Percentiles rank a stretch among this genome's conserved stretches.
Conservation (phyloP, 30 jellyfish, hydroid and myxozoan species). For the Pelagia noctiluca region DNA sequence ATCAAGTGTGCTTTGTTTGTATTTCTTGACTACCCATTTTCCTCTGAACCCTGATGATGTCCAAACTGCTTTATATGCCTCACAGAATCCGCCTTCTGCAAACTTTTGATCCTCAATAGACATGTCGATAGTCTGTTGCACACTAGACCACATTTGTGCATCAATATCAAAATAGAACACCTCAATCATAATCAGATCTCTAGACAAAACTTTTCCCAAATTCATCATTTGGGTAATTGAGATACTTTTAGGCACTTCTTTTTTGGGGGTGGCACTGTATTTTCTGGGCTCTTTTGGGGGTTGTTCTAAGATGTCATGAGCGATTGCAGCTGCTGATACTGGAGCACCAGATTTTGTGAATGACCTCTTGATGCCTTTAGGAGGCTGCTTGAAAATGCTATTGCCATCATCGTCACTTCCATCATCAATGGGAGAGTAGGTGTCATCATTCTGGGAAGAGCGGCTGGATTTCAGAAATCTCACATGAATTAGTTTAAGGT, state of each 20-base stretch:
- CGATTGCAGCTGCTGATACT: constrained; percentile 37
- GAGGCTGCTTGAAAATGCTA: constrained; percentile 6
- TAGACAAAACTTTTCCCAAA: constrained; percentile 21
- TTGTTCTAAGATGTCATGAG: constrained; percentile 9
- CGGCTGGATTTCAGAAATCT: constrained; percentile 12
- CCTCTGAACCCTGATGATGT: too few species aligned
- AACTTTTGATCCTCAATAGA: too few species aligned
- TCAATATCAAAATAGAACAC: constrained; percentile 6
- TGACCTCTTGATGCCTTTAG: constrained; percentile 3
- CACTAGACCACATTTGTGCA: constrained; percentile 19
- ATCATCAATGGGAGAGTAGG: constrained; percentile 7
- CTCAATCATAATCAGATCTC: constrained; percentile 6
- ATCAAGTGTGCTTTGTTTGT: constrained; percentile 6
- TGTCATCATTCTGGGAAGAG: constrained; percentile 17
- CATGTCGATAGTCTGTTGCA: constrained; percentile 36
- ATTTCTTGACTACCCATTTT: too few species aligned
- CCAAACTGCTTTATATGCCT: too few species aligned
- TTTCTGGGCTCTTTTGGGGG: neutral
- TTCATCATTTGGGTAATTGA: too few species aligned
- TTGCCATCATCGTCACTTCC: constrained; percentile 44
- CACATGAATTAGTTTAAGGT: too few species aligned
- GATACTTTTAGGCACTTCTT: constrained; percentile 12
- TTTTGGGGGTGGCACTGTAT: constrained; percentile 7
- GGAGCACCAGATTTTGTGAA: constrained; percentile 7
- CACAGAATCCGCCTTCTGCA: too few species aligned